phyloP scores from a whole-genome alignment of 2,113 vertebrate species.

The Antennarius striatus region DNA sequence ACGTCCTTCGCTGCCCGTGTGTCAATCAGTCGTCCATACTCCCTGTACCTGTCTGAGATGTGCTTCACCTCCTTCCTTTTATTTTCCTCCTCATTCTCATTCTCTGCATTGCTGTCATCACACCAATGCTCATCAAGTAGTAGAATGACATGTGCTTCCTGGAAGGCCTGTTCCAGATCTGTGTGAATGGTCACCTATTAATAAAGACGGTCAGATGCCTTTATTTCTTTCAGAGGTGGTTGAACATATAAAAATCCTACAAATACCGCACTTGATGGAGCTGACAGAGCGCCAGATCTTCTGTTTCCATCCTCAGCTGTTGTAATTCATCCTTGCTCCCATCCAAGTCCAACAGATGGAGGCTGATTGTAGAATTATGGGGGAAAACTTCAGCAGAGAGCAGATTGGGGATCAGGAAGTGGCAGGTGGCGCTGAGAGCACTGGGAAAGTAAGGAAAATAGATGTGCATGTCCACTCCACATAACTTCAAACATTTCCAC shows the following conservation, averaged over 20 bases:
- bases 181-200: constrained; percentile 79
- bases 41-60: constrained; percentile 71
- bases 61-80: constrained; percentile 25
- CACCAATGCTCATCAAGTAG: constrained; percentile 82
- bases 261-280: constrained; percentile 65
- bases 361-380: constrained; percentile 71
- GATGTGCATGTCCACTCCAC: not conserved
- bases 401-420: constrained; percentile 83
- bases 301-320: constrained; percentile 72
- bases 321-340: constrained; percentile 63
- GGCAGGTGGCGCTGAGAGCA: constrained; percentile 78
- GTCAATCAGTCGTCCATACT: constrained; percentile 84
- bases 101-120: not conserved
- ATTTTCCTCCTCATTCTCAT: constrained; percentile 41
- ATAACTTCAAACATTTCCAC: not conserved
- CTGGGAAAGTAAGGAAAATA: constrained; percentile 63
- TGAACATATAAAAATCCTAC: not conserved
- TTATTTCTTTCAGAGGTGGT: not conserved
- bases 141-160: constrained; percentile 82
- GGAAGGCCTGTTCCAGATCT: constrained; percentile 79
- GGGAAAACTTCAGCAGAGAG: constrained; percentile 83
- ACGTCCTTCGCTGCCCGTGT: constrained; percentile 77
- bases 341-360: constrained; percentile 83
- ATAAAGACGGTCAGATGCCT: not conserved
- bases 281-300: constrained; percentile 79